Evolutionary conservation across 2,888 invertebrate species (phyloP).

Genomic region (Eupsilia transversa): DNA sequence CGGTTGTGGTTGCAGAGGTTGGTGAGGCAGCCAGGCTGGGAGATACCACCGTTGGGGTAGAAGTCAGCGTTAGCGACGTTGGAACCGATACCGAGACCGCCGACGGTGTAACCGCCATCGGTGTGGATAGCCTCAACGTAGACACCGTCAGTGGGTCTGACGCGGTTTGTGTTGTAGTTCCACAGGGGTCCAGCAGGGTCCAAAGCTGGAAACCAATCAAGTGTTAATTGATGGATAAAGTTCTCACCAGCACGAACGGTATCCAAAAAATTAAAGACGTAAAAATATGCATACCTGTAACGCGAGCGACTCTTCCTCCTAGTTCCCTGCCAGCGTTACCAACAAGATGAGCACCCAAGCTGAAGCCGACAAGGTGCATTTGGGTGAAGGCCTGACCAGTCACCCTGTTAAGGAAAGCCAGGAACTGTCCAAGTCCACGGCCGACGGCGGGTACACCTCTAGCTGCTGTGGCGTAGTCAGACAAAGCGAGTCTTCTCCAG

Average conservation of each 20-base stretch:
- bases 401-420: slow-evolving; percentile 72
- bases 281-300: slow-evolving; percentile 74
- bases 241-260: rapidly evolving
- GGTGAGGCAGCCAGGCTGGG: slow-evolving; percentile 76
- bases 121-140: slow-evolving; percentile 81
- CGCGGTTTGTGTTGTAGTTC: slow-evolving; percentile 68
- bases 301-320: slow-evolving; percentile 74
- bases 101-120: slow-evolving; percentile 68
- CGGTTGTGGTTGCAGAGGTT: slow-evolving; percentile 76
- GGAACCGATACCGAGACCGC: slow-evolving; percentile 83
- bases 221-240: not conserved
- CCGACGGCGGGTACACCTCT: slow-evolving; percentile 77
- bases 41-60: slow-evolving; percentile 89
- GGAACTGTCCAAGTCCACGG: slow-evolving; percentile 78
- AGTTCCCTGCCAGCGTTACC: slow-evolving; percentile 79
- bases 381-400: slow-evolving; percentile 71
- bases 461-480: slow-evolving; percentile 74
- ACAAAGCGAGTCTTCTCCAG: slow-evolving; percentile 75
- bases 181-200: slow-evolving; percentile 72
- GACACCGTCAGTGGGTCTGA: slow-evolving; percentile 76
- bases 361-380: slow-evolving; percentile 84
- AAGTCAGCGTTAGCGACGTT: slow-evolving; percentile 89
- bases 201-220: slow-evolving; percentile 24
- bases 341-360: slow-evolving; percentile 83
- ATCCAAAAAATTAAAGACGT: not conserved